Conservation (phyloP, 2,888 invertebrate genomes). For the Exephanes ischioxanthus region DNA sequence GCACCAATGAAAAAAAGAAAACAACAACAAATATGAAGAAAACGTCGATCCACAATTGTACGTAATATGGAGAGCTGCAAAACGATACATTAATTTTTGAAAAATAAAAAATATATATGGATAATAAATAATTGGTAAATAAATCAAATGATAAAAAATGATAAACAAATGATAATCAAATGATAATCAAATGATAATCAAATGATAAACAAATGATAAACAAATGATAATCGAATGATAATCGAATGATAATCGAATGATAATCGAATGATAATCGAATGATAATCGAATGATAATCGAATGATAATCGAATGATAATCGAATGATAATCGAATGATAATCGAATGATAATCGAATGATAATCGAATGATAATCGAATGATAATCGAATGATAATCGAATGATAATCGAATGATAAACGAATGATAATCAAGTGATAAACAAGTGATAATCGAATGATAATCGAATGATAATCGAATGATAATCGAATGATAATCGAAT, state of each 20-base stretch:
- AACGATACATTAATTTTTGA: constrained; percentile 26
- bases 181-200: background rate
- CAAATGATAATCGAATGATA: background rate
- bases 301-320: background rate
- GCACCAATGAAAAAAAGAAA: constrained; percentile 6
- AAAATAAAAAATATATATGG: background rate
- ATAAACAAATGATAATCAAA: background rate
- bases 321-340: background rate
- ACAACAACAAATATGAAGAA: background rate
- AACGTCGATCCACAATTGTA: constrained; percentile 13
- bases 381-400: background rate
- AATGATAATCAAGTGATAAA: background rate
- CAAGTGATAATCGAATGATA: background rate
- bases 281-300: background rate
- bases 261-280: too few species aligned
- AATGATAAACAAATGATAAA: too few species aligned
- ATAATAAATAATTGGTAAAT: constrained; percentile 2
- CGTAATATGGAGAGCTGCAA: background rate
- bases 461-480: too few species aligned
- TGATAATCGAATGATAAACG: background rate
- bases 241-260: background rate
- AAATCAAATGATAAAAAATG: background rate
- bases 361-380: background rate
- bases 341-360: background rate
- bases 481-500: background rate